phyloP scores from a whole-genome alignment of 1,140 invertebrate genomes.

The Agrypnia vestita region DNA sequence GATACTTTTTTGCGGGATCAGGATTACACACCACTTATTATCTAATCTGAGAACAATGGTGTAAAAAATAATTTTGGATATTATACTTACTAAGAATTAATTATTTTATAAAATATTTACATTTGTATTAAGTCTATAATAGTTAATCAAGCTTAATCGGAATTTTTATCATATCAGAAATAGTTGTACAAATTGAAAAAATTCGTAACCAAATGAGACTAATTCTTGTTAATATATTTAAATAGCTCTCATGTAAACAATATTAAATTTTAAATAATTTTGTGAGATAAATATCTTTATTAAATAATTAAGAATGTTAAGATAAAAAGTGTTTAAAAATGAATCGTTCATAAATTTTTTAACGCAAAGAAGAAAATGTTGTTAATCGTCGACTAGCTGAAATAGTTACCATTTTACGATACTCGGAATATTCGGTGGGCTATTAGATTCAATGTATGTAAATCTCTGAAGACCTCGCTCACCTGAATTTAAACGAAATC shows the following conservation, averaged over 20 bases:
- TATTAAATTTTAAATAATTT: slow-evolving; percentile 21
- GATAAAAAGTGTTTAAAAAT: neutral
- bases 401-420: slow-evolving; percentile 29
- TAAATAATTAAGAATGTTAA: slow-evolving; percentile 7
- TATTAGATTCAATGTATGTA: neutral
- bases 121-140: no score
- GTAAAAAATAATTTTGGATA: no score
- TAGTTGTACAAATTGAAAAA: neutral
- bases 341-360: neutral
- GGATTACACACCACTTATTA: no score
- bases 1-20: no score
- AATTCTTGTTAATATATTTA: slow-evolving; percentile 22
- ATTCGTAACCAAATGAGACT: slow-evolving; percentile 34
- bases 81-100: no score
- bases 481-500: no score
- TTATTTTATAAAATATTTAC: no score
- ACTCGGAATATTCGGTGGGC: neutral
- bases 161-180: no score
- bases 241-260: slow-evolving; percentile 32
- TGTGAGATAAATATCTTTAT: slow-evolving; percentile 1
- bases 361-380: neutral
- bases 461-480: no score
- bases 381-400: neutral
- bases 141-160: no score
- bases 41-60: no score